Conservation (phyloP, 1,140 invertebrate species). For the Pseudomyrmex sp. region DNA sequence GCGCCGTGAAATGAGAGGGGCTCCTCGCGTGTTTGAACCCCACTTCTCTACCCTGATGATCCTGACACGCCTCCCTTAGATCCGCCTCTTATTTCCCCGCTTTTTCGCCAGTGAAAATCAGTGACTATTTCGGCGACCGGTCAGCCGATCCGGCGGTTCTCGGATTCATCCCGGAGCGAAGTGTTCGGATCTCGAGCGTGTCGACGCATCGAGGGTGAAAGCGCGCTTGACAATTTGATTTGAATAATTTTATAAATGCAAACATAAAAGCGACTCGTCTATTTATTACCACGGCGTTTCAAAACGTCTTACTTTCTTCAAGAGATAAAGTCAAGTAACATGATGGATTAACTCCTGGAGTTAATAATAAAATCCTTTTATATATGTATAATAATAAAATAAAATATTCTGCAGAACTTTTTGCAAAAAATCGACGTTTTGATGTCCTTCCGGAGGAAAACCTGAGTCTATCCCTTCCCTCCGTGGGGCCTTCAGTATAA, state of each 20-base stretch:
- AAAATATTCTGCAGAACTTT: not conserved
- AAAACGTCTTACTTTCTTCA: not conserved
- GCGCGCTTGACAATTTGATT: conserved; percentile 7
- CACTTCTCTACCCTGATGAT: not conserved
- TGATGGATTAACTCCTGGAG: not conserved
- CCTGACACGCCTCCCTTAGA: conserved; percentile 72
- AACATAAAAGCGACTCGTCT: not conserved
- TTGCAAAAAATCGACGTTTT: not conserved
- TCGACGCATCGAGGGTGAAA: not conserved
- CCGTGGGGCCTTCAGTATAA: not conserved
- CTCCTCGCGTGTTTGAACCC: not conserved
- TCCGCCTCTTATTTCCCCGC: conserved; percentile 47
- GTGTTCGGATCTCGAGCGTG: not conserved
- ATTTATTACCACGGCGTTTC: conserved; percentile 4
- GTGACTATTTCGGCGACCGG: not conserved
- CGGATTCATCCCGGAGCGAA: not conserved
- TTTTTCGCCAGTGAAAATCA: not conserved
- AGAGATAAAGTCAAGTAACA: not conserved
- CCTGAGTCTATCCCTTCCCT: not conserved
- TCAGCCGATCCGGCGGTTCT: conserved; percentile 5
- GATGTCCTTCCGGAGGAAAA: not conserved
- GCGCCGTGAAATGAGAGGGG: not conserved
- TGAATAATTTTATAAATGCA: conserved; percentile 47
- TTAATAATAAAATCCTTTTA: no score
- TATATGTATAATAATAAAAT: no score